Percentiles rank a stretch among this genome's conserved stretches.
Conservation (phyloP, 2,113 vertebrate genomes). For the Plestiodon gilberti region DNA sequence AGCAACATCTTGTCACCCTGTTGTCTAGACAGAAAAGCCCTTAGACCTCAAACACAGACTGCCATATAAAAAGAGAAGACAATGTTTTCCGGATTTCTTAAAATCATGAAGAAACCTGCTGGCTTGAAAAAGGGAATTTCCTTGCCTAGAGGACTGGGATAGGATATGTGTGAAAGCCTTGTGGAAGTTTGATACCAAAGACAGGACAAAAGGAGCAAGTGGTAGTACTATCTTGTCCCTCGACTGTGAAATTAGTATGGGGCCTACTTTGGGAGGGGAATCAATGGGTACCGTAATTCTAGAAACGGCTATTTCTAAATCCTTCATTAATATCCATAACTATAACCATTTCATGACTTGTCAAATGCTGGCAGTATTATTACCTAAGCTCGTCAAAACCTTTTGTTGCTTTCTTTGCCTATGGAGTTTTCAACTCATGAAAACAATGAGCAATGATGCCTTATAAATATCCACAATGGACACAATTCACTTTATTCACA, state of each 20-base stretch:
- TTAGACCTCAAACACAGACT: background rate
- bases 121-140: background rate
- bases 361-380: background rate
- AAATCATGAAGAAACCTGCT: background rate
- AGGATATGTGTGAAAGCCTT: background rate
- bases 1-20: background rate
- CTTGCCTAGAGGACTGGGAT: background rate
- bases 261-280: background rate
- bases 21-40: background rate
- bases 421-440: background rate
- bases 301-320: slow-evolving; percentile 6
- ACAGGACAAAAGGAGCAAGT: background rate
- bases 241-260: accelerated
- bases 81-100: background rate
- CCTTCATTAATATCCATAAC: background rate
- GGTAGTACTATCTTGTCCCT: background rate
- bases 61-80: background rate
- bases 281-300: accelerated
- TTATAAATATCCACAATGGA: slow-evolving; percentile 5
- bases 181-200: background rate
- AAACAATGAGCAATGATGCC: background rate
- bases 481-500: background rate
- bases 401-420: background rate
- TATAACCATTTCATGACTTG: background rate
- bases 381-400: background rate